phyloP scores from a whole-genome alignment of 2,113 vertebrate genomes.

The Forbesichthys papilliferus region DNA sequence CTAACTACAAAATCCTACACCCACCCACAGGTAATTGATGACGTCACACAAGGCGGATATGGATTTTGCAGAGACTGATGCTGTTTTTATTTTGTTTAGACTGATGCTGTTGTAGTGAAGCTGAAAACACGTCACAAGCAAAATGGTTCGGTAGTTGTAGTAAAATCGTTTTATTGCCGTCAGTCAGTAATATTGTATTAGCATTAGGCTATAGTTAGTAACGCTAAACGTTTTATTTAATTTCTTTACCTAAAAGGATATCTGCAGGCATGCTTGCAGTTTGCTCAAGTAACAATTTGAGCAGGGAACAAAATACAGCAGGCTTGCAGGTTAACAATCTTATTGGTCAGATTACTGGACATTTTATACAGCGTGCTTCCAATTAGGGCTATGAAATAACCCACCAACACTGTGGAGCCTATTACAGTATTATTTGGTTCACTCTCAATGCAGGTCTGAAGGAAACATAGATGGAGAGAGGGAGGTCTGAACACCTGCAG shows the following conservation, averaged over 20 bases:
- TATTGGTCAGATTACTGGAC: not conserved
- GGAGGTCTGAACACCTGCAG: slow-evolving; percentile 37
- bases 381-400: not conserved
- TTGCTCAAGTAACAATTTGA: no score
- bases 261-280: no score
- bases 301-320: no score
- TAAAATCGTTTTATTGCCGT: no score
- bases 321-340: not conserved
- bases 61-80: not conserved
- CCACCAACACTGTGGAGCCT: not conserved
- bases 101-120: not conserved
- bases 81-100: not conserved
- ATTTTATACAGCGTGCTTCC: not conserved
- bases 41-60: slow-evolving; percentile 66
- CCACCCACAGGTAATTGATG: slow-evolving; percentile 72
- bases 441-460: not conserved
- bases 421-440: no score
- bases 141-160: no score
- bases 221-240: no score
- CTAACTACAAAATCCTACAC: slow-evolving; percentile 59
- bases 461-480: slow-evolving; percentile 7
- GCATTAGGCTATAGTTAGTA: not conserved
- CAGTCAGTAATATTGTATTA: no score
- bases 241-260: no score
- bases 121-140: no score